phyloP scores from a whole-genome alignment of 2,888 invertebrate species.

The Patella depressa region DNA sequence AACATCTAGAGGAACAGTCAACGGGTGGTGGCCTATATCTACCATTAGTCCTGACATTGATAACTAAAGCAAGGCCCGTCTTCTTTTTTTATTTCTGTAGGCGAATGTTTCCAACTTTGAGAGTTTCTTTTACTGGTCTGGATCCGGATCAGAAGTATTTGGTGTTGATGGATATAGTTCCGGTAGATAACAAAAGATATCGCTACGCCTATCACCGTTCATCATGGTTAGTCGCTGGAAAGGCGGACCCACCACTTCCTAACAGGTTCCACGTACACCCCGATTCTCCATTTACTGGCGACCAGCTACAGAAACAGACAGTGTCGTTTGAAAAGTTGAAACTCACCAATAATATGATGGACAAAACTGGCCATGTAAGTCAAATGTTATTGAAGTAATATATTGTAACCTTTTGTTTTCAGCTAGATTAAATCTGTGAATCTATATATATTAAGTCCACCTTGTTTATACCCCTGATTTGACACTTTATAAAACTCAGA shows the following conservation, averaged over 20 bases:
- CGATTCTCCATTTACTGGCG: constrained; percentile 95
- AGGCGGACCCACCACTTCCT: constrained; percentile 95
- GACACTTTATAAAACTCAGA: too few relatives aligned
- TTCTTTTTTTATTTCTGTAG: constrained; percentile 74
- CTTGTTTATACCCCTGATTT: too few relatives aligned
- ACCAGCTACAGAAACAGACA: constrained; percentile 95
- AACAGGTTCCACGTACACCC: constrained; percentile 95
- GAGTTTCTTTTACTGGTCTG: constrained; percentile 89
- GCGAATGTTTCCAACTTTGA: constrained; percentile 97
- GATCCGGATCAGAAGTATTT: constrained; percentile 80
- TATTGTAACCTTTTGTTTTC: too few relatives aligned
- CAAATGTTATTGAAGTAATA: neutral
- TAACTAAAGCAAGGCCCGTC: too few relatives aligned
- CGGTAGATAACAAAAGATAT: constrained; percentile 92
- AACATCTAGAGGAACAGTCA: too few relatives aligned
- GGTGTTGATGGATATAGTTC: constrained; percentile 95
- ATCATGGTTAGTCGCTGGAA: constrained; percentile 97
- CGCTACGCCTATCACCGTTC: constrained; percentile 98
- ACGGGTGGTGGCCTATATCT: too few relatives aligned
- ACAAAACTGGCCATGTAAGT: constrained; percentile 70
- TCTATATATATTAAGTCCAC: too few relatives aligned
- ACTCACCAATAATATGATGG: constrained; percentile 96
- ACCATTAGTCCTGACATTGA: too few relatives aligned
- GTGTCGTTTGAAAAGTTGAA: constrained; percentile 99
- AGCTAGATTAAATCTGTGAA: too few relatives aligned